Evolutionary conservation across 2,888 invertebrate species (phyloP), one percentile per base, ranked within the genome.

Genomic region (Tenodera sinensis): DNA sequence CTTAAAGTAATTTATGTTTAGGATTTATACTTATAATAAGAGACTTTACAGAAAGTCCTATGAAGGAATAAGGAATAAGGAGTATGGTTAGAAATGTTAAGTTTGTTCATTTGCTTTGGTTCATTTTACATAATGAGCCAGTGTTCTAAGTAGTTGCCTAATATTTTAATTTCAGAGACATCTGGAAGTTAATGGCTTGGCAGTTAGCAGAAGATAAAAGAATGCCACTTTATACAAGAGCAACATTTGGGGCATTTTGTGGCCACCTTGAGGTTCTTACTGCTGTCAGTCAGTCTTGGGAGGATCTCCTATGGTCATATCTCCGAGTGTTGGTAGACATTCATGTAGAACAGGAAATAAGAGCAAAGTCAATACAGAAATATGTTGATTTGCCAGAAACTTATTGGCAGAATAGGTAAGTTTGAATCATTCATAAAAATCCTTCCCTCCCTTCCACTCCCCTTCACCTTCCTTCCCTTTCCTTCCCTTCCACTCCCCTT

Each of bases 301-400:
- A 97, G 92, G 99, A 99, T 93, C 94, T 96, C 90, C 93, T 99
- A 42, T 99, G 99, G 99, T 97, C 98, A 1, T 96, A 98, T 93
- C 94, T 98, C 91, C 96, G 96, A 92, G 95, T 96, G 0, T 95
- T 97, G 92, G 96, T 98, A 90, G 98, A 98, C 92, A 95, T 96
- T 25, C 95, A 96, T 91, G 98, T 98, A 0, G 98, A 99, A 92
- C 96, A 95, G 89, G 97, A 97, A 93, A 94, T 97, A 47, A 93
- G 96, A 81, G 95, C 95, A 34, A 94, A 94, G 90, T 94, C 95
- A 91, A 92, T 94, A 42, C 95, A 94, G 91, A 93, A 93, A 8
- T 96, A 95, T 91, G 92, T 93, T 28, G 92, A 94, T 1, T 94
- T 96, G 93, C 96, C 96, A 0, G 95, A 95, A n/a, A 94, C 94